Conservation (phyloP, 2,113 vertebrate genomes). For the Colaptes auratus region DNA sequence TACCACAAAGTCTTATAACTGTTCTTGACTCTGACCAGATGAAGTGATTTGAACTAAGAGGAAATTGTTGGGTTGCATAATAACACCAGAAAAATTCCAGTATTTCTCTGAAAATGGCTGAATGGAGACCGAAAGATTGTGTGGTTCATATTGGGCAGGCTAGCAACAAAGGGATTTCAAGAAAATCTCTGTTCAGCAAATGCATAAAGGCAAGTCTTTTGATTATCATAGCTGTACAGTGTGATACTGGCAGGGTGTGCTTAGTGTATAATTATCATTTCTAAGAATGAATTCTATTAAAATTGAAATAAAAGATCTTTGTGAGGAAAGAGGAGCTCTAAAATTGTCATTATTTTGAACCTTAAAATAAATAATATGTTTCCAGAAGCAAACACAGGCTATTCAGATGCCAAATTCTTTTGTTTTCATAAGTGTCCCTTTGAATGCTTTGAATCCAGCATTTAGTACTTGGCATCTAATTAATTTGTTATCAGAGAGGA, state of each 20-base stretch:
- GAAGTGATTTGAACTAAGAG: background rate
- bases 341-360: conserved; percentile 25
- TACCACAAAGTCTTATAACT: background rate
- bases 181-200: conserved; percentile 47
- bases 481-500: conserved; percentile 56
- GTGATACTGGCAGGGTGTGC: background rate
- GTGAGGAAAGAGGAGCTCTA: background rate
- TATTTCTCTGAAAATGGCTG: background rate
- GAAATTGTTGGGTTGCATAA: background rate
- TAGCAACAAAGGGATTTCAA: conserved; percentile 33
- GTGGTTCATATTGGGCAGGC: background rate
- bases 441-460: conserved; percentile 15
- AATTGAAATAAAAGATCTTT: conserved; percentile 12
- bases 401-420: conserved; percentile 43
- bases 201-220: background rate
- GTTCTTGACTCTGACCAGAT: background rate
- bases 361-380: conserved; percentile 14
- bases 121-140: background rate
- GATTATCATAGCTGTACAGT: background rate
- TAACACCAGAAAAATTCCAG: background rate
- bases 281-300: background rate
- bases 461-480: conserved; percentile 65
- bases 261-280: background rate
- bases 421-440: conserved; percentile 11
- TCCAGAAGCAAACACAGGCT: conserved; percentile 13